Base-by-base conservation (phyloP, 2,888 invertebrate species). In the Tipula confusa region DNA sequence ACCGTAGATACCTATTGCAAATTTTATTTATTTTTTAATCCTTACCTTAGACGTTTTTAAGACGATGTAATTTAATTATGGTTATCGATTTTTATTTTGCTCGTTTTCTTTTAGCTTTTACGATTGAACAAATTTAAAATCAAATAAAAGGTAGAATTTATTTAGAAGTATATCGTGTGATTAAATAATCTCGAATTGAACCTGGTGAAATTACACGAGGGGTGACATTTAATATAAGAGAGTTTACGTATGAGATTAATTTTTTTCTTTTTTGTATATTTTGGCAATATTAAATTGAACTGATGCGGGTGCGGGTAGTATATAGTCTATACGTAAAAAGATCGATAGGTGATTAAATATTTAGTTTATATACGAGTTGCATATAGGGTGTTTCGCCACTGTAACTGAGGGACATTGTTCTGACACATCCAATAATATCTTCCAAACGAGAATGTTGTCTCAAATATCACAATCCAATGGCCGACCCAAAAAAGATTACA, bases 21-120 rank as follows among this genome's bases (percentile, higher is more conserved):
- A 15, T 15, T 43, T 64, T 64, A 24, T 64, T 64, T 24, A 64
- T 64, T 64, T 64, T 64, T 64, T 64, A 64, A 64, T 64, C 64
- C 64, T 64, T 11, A 64, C 64, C 64, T 64, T 64, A 64, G 64
- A 64, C 64, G 64, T 64, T 64, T 64, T 64, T 64, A 64, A 64
- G 64, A 64, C 64, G 64, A 64, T 64, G 64, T 64, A 64, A 64
- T 64, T 64, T 64, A 64, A 64, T 64, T 64, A 64, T 11, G 24
- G 11, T 7, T 64, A 64, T 64, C 2, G 64, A 64, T 64, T 64
- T 64, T 64, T n/a, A n/a, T n/a, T n/a, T n/a, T n/a, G n/a, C n/a
- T 33, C 33, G 4, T 9, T 33, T 24, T 64, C 2, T 43, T 43
- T 43, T 15, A 7, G 4, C 5, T 7, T 7, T 18, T 43, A 15